Base-by-base conservation (phyloP, 2,797 vertebrate genomes). In the Myripristis murdjan region DNA sequence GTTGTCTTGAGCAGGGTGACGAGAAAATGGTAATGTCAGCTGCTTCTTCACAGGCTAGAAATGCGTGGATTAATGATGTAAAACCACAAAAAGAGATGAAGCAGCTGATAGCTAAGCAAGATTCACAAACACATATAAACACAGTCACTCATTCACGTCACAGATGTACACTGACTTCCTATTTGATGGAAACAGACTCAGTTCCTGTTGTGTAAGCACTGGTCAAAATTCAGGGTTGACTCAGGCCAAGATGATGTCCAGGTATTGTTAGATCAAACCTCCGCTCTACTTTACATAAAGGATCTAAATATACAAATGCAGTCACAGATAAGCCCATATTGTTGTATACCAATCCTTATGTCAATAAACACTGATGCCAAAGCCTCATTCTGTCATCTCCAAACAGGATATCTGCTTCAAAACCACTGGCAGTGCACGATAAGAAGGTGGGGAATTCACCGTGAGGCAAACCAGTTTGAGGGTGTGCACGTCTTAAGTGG, bases 191-290 rank as follows among this genome's bases (percentile, higher is more conserved):
- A 14, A 16, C 68, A 49, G 59, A 59, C 63, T 61, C 66, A 76
- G 75, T 81, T 89, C 83, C 83, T 85, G 76, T 90, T 90, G 70
- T 57, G 53, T 68, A 63, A 85, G 4, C 14, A 18, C 10, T 5
- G 9, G 2, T 52, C 57, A 44, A 18, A 28, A 12, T 26, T 8
- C 47, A 24, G 16, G 6, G 7, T 44, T 55, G 57, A 44, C 16
- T 53, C 35, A 73, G 20, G 11, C 55, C 4, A 9, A 54, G 59
- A 58, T 52, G 15, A 81, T 65, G 73, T 79, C 75, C 81, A 83
- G 75, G 76, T 70, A 75, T 82, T 83, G 81, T 86, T 75, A 59
- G 54, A 59, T 59, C 63, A 61, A 70, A 35, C 58, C 44, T 67
- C 59, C 63, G 51, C 48, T 44, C 61, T 67, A 0, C 20, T 51